These are phyloP conservation scores for Speoplatyrhinus poulsoni DNA, from an alignment of 2,113 vertebrate genomes.

Conservation along the genomic window DNA sequence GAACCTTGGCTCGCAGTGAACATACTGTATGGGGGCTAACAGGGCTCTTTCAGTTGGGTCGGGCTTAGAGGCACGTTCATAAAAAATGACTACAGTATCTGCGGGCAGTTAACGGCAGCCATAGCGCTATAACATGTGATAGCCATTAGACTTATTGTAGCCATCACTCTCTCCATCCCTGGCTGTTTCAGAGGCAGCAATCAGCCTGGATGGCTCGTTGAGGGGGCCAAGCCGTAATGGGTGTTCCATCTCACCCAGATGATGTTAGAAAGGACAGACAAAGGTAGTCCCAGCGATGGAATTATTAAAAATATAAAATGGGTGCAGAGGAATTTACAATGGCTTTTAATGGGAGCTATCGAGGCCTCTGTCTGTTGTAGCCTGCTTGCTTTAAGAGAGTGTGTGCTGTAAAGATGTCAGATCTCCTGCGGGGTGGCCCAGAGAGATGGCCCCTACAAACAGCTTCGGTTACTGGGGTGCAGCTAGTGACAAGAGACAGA, in stretches of 20 bases:
- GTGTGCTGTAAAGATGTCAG: constrained; percentile 85
- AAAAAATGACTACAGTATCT: constrained; percentile 66
- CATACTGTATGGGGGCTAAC: not conserved
- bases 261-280: constrained; percentile 82
- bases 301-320: constrained; percentile 85
- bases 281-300: constrained; percentile 70
- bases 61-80: constrained; percentile 45
- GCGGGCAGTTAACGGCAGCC: constrained; percentile 72
- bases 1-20: constrained; percentile 2
- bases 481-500: constrained; percentile 51
- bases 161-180: constrained; percentile 67
- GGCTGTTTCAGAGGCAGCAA: constrained; percentile 81
- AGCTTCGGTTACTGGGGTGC: constrained; percentile 62
- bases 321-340: constrained; percentile 84
- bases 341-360: constrained; percentile 79
- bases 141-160: constrained; percentile 84
- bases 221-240: constrained; percentile 79
- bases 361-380: constrained; percentile 57
- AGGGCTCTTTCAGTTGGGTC: not conserved
- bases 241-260: constrained; percentile 84
- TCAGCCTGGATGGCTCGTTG: constrained; percentile 79
- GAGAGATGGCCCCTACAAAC: constrained; percentile 71
- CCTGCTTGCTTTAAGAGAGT: constrained; percentile 71
- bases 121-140: constrained; percentile 80
- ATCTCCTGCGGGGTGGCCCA: constrained; percentile 69